Evolutionary conservation across 2,888 invertebrate species (phyloP).

Genomic region (Acanthosepion esculentum): DNA sequence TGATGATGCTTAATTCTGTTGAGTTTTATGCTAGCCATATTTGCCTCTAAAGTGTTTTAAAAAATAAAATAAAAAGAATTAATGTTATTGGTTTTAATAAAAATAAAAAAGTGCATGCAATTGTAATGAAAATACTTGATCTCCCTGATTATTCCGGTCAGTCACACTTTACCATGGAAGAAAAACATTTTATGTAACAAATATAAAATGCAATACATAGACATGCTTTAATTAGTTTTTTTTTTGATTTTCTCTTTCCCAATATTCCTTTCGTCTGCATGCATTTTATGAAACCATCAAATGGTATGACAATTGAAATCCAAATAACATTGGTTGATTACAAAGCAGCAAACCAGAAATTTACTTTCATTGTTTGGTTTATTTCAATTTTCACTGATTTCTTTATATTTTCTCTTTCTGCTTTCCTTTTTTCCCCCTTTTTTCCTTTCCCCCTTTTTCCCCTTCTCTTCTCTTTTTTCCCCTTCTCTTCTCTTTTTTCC

Average conservation of each 20-base stretch:
- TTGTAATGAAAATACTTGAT: background rate
- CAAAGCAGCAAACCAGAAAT: background rate
- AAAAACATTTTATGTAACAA: background rate
- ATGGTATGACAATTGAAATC: background rate
- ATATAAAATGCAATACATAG: background rate
- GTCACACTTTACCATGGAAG: background rate
- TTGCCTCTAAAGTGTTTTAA: background rate
- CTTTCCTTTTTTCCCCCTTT: too few relatives aligned
- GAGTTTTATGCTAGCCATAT: background rate
- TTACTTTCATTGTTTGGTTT: background rate
- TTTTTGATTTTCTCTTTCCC: background rate
- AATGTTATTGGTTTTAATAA: background rate
- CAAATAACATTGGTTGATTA: background rate
- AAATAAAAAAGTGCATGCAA: background rate
- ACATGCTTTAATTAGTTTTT: background rate
- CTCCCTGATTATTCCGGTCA: background rate
- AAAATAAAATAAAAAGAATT: background rate
- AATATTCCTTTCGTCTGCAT: background rate
- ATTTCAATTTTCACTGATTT: background rate
- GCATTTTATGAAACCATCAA: background rate
- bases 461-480: too few relatives aligned
- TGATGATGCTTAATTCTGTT: background rate
- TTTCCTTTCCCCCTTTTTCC: too few relatives aligned
- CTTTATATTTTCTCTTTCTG: too few relatives aligned
- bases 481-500: too few relatives aligned